Evolutionary conservation across 2,797 vertebrate genomes (phyloP).

Genomic region (Crossoptilon crossoptilon): DNA sequence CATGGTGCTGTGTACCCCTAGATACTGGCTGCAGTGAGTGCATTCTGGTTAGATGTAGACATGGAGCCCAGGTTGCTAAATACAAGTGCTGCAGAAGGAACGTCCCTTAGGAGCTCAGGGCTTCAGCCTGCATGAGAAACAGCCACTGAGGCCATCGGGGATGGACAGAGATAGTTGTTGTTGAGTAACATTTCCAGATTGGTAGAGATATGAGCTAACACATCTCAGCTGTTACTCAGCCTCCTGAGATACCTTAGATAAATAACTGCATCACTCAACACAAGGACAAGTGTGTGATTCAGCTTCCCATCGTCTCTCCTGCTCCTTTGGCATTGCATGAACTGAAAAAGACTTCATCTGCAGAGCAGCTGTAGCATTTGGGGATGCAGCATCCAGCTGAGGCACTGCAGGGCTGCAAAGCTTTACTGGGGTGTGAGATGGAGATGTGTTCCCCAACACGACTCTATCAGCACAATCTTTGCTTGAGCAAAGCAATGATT

Average conservation of each 20-base stretch:
- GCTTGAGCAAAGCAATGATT: background rate
- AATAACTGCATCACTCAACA: background rate
- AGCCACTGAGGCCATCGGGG: background rate
- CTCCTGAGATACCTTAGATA: background rate
- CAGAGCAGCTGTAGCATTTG: accelerated
- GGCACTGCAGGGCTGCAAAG: background rate
- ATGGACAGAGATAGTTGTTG: background rate
- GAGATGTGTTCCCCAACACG: accelerated
- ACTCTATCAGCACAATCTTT: background rate
- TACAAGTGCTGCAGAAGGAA: background rate
- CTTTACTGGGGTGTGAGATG: background rate
- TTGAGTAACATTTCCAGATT: background rate
- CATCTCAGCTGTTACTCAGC: background rate
- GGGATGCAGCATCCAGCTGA: background rate
- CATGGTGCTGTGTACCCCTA: background rate
- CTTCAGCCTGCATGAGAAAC: background rate
- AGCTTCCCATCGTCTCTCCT: background rate
- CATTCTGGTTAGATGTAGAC: background rate
- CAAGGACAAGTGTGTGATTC: background rate
- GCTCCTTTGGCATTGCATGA: background rate
- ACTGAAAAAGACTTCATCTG: background rate
- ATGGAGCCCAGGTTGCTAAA: background rate
- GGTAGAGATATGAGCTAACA: background rate
- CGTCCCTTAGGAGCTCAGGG: background rate
- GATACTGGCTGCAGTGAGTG: accelerated